These are phyloP conservation scores for Dendropsophus ebraccatus DNA, from an alignment of 2,113 vertebrate genomes.

Conservation along the genomic window DNA sequence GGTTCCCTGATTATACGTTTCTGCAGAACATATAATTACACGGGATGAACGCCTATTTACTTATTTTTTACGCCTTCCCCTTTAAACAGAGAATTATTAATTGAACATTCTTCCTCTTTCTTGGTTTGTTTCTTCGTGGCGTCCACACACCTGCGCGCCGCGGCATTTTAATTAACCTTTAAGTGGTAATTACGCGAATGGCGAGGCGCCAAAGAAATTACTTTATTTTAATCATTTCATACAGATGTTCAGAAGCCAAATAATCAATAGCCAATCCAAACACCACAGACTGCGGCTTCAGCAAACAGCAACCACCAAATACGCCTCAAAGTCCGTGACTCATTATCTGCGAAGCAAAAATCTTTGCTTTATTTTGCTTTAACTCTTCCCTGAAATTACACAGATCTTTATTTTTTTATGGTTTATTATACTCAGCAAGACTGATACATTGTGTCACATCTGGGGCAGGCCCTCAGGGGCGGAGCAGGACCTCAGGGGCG, in stretches of 20 bases:
- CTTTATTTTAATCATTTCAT: constrained; percentile 59
- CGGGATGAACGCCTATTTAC: background rate
- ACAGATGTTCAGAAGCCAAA: constrained; percentile 52
- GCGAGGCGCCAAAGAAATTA: constrained; percentile 57
- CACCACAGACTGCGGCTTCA: constrained; percentile 1
- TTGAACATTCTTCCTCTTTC: background rate
- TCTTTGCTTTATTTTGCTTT: no score
- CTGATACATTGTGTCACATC: no score
- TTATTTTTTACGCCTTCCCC: background rate
- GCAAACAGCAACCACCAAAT: background rate
- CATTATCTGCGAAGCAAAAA: no score
- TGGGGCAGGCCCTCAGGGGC: no score
- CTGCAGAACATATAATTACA: background rate
- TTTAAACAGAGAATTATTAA: background rate
- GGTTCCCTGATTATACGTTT: background rate
- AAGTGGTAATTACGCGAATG: constrained; percentile 71
- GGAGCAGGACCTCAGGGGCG: no score
- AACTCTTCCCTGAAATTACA: no score
- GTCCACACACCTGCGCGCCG: constrained; percentile 65
- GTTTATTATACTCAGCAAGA: no score
- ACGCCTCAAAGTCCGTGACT: background rate
- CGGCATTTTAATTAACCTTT: constrained; percentile 73
- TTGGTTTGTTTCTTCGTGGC: constrained; percentile 60
- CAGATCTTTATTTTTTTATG: no score
- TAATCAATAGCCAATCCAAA: constrained; percentile 44